These are phyloP conservation scores for Siphlonurus alternatus DNA, from an alignment of 2,888 invertebrate genomes.

Conservation along the genomic window DNA sequence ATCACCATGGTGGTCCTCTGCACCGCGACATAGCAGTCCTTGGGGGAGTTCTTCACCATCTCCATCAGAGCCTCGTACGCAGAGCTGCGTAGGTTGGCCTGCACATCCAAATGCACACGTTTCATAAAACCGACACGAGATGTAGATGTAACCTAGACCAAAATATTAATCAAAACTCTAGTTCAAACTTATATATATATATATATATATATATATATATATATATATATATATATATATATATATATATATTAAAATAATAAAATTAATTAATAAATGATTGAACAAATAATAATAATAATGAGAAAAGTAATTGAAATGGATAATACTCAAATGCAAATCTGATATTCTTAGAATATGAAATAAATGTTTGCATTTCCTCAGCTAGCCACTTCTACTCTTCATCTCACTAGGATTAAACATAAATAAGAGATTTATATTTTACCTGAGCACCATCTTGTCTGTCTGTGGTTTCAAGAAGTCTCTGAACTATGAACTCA, in stretches of 20 bases:
- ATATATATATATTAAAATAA: no score
- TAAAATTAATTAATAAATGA: no score
- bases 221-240: no score
- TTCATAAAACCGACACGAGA: no score
- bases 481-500: slow-evolving; percentile 77
- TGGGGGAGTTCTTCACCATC: slow-evolving; percentile 96
- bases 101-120: slow-evolving; percentile 15
- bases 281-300: no score
- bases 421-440: not conserved
- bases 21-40: slow-evolving; percentile 91
- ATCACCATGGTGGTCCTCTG: slow-evolving; percentile 95
- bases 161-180: not conserved
- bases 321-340: no score
- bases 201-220: no score
- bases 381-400: slow-evolving; percentile 1
- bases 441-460: slow-evolving; percentile 62
- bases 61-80: slow-evolving; percentile 99
- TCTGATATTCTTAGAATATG: not conserved
- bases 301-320: no score
- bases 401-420: no score
- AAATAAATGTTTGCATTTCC: not conserved
- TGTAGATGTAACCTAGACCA: slow-evolving; percentile 1
- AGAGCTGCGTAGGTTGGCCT: slow-evolving; percentile 86
- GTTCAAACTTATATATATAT: no score
- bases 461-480: slow-evolving; percentile 89